Conservation (phyloP, 2,888 invertebrate genomes). For the Aleiodes leptofemur region DNA sequence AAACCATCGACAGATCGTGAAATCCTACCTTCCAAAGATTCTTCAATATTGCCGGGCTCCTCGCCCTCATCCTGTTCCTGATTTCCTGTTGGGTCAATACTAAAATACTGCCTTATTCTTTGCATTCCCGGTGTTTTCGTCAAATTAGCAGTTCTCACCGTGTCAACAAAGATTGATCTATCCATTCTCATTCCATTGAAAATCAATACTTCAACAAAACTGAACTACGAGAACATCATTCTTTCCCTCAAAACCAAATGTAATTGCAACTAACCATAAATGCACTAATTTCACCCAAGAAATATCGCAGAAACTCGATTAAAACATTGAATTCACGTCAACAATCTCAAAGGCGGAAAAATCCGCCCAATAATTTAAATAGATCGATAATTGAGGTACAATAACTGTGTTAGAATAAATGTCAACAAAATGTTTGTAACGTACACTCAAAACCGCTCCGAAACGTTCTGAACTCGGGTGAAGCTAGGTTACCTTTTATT, state of each 20-base stretch:
- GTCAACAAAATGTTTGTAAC: constrained; percentile 16
- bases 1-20: neutral
- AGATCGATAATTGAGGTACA: neutral
- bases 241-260: neutral
- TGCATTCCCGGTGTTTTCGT: constrained; percentile 22
- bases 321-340: no score
- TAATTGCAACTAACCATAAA: neutral
- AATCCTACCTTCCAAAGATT: constrained; percentile 33
- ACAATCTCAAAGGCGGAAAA: neutral
- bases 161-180: constrained; percentile 5
- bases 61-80: constrained; percentile 15
- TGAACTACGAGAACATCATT: neutral
- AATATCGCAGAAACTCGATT: no score
- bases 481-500: neutral
- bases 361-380: neutral
- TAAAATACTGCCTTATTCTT: constrained; percentile 39
- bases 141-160: neutral
- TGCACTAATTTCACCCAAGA: no score
- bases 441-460: constrained; percentile 1
- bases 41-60: neutral
- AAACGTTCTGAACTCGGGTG: neutral
- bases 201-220: no score
- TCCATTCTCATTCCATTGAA: neutral
- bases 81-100: constrained; percentile 6
- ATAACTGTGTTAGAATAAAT: neutral